Base-by-base conservation (phyloP, 2,888 invertebrate species). In the Lasioglossum malachurum region DNA sequence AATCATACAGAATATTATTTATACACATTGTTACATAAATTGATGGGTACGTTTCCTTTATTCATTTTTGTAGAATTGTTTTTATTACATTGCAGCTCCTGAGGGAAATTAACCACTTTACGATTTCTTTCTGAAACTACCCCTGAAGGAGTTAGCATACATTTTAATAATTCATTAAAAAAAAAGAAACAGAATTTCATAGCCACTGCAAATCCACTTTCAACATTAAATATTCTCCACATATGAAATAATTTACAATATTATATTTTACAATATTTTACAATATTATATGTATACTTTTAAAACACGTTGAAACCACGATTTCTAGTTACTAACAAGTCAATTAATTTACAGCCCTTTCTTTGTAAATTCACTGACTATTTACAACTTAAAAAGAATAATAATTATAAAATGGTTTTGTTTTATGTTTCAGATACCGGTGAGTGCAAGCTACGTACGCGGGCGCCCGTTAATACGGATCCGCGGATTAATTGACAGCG, bases 371-470 rank as follows among this genome's bases (percentile, higher is more conserved):
- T 46, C 16, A 46, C 46, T 16, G 16, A 46, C 16, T 16, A 1
- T 46, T 46, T 16, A 16, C 46, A 46, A 46, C 16, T 16, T 16
- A 16, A 16, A 46, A 16, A 16, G 16, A 64, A 31, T n/a, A 27
- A 4, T 64, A 16, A 16, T 16, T 31, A 27, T 19, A 31, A 64
- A 31, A 31, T 19, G 38, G n/a, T 41, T 44, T n/a, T 2, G 27
- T 27, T 73, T 84, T 89, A 69, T 89, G 85, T 92, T 91, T 80
- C 90, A 89, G 92, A 91, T 85, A 89, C 80, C 88, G 82, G 87
- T 83, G 86, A 92, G 89, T 86, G 69, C 69, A 1, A n/a, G 14
- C 12, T 12, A 8, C 8, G 14, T 19, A 35, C 5, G 35, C 23
- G 49, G 84, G 84, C 77, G 41, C 7, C 49, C 49, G 46, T 27